Evolutionary conservation across 2,797 vertebrate genomes (phyloP), one percentile per base, ranked within the genome.

Genomic region (Megalops cyprinoides): DNA sequence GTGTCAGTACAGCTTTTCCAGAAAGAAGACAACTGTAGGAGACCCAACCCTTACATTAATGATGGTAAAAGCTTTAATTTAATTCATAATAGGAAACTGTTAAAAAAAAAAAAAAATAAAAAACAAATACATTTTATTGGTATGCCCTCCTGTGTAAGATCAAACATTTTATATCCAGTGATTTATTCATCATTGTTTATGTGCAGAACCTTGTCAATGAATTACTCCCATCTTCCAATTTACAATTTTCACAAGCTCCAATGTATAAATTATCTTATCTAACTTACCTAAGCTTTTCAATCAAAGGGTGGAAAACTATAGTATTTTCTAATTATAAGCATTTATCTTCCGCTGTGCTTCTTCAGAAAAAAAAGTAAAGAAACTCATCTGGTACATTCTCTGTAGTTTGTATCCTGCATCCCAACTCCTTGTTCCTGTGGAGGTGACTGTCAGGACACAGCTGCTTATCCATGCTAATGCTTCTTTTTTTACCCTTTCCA

Each of bases 401-500:
- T 37, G 31, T 34, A 37, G 62, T 37, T 23, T 78, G 82, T 9
- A n/a, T 48, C 31, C 83, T 89, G 82, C 87, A 88, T 90, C 85
- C 84, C 85, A 37, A 37, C 31, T 85, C 79, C 88, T 89, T 84
- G 88, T 90, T 90, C 86, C 55, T 86, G 87, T 92, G 91, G 92
- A 93, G 93, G 92, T 92, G 92, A 85, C 89, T 87, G 90, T 84
- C 42, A 83, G 91, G 91, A 92, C 91, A 79, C 81, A 76, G 86
- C 86, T 80, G 87, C 92, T 92, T 91, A 88, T 93, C 90, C 93
- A 94, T 93, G 92, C 90, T 94, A 93, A 94, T 94, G 91, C 78
- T 34, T 84, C 86, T 82, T 89, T 87, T 90, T 89, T 90, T n/a
- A 87, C 88, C 89, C 87, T 89, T 91, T 89, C 87, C 81, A 48